phyloP scores from a whole-genome alignment of 2,888 invertebrate species.

The Drosophila gaucha region DNA sequence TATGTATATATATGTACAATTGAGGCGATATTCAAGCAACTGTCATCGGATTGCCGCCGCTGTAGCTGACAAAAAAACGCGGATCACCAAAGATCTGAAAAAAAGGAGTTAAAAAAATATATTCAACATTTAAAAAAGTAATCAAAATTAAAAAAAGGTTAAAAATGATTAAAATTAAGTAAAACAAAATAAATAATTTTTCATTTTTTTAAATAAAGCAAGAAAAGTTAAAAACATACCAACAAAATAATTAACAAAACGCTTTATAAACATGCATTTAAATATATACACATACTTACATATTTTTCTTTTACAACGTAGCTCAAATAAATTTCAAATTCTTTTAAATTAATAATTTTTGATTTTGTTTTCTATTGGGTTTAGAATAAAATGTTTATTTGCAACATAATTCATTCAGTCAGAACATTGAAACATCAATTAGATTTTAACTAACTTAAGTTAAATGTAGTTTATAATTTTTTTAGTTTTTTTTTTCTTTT shows the following conservation, averaged over 20 bases:
- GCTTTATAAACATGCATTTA: constrained; percentile 27
- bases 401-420: constrained; percentile 74
- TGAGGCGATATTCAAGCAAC: constrained; percentile 74
- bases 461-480: constrained; percentile 35
- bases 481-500: neutral
- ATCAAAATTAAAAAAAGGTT: neutral
- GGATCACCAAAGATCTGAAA: constrained; percentile 83
- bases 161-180: constrained; percentile 17
- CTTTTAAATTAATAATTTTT: constrained; percentile 9
- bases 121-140: constrained; percentile 14
- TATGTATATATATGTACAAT: constrained; percentile 48
- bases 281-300: constrained; percentile 34
- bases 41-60: constrained; percentile 82
- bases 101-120: constrained; percentile 43
- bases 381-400: constrained; percentile 73
- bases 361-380: constrained; percentile 26
- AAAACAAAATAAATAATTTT: neutral
- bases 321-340: too few species aligned
- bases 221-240: constrained; percentile 18
- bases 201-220: neutral
- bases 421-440: constrained; percentile 76
- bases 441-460: constrained; percentile 70
- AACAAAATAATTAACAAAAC: constrained; percentile 47
- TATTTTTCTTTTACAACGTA: constrained; percentile 8
- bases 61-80: constrained; percentile 82